Base-by-base conservation (phyloP, 2,113 vertebrate species). In the Origma solitaria region DNA sequence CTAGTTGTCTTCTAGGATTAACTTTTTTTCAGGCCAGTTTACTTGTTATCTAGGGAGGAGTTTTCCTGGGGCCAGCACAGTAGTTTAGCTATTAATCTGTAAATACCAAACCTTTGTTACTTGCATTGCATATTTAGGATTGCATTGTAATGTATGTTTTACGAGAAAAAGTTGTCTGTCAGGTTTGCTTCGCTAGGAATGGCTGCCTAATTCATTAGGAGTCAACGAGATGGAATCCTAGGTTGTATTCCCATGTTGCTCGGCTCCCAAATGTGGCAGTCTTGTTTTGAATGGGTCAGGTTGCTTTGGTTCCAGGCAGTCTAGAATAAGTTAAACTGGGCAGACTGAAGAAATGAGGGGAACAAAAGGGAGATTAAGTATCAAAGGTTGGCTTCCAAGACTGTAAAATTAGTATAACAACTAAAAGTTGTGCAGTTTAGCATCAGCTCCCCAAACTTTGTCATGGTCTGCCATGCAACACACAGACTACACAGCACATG, bases 291-390 rank as follows among this genome's bases (percentile, higher is more conserved):
- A 75, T 81, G 38, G 42, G 71, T 82, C 49, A 23, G 56, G 86
- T 83, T 93, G 76, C 88, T 90, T 83, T 90, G 82, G 72, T 95
- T 94, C 51, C 60, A 64, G 65, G 64, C 79, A 92, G 71, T 56
- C 68, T 68, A 91, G 88, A 90, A 7, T 47, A 86, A 84, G 12
- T 78, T 84, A 92, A 82, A 92, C 85, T 72, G 83, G 70, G 37
- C 21, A 82, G 56, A 84, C 57, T 85, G 73, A 65, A 90, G 88
- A 96, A 93, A 85, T 45, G 17, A 65, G 51, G 61, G 51, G 71
- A 91, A 91, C 66, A 89, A 94, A 92, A 82, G 42, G 45, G 83
- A 93, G 54, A 96, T 92, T 65, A 86, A 91, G 61, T 92, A 80
- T 92, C 17, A 57, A 94, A 87, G 80, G 35, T 45, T 86, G 73